These are phyloP conservation scores for Pollenia angustigena DNA, from an alignment of 2,888 invertebrate species.

Conservation along the genomic window DNA sequence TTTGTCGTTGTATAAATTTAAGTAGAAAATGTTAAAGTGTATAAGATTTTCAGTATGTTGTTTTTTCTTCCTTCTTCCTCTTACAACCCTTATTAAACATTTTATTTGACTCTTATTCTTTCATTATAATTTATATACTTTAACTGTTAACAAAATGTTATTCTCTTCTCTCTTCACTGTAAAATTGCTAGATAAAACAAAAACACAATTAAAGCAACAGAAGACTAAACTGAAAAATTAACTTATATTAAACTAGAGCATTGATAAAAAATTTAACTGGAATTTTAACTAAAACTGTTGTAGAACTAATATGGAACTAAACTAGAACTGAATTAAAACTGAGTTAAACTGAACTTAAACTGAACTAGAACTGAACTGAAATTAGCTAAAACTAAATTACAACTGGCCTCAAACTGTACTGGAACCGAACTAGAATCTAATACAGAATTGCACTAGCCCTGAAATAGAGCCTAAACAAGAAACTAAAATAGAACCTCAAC, in stretches of 20 bases:
- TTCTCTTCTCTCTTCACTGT: slow-evolving; percentile 38
- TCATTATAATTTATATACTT: slow-evolving; percentile 31
- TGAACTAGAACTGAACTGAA: too few relatives aligned
- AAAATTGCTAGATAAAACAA: background rate
- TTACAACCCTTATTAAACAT: slow-evolving; percentile 8
- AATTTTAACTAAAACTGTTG: background rate
- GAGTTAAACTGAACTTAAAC: too few relatives aligned
- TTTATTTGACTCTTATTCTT: slow-evolving; percentile 17
- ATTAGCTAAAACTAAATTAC: too few relatives aligned
- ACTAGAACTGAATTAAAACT: too few relatives aligned
- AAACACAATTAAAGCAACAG: slow-evolving; percentile 37
- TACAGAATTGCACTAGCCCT: too few relatives aligned
- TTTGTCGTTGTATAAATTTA: slow-evolving; percentile 67
- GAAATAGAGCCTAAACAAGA: too few relatives aligned
- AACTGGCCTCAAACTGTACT: too few relatives aligned
- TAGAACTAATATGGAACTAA: too few relatives aligned
- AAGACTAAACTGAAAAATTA: background rate
- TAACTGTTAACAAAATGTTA: slow-evolving; percentile 24
- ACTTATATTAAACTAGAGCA: background rate
- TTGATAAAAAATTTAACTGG: background rate
- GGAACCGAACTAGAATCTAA: too few relatives aligned
- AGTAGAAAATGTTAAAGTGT: slow-evolving; percentile 58
- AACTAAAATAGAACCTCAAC: too few relatives aligned
- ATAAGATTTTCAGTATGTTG: slow-evolving; percentile 30
- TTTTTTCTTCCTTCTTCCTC: slow-evolving; percentile 11